Conservation (phyloP, 2,888 invertebrate genomes). For the Schrankia costaestrigalis region DNA sequence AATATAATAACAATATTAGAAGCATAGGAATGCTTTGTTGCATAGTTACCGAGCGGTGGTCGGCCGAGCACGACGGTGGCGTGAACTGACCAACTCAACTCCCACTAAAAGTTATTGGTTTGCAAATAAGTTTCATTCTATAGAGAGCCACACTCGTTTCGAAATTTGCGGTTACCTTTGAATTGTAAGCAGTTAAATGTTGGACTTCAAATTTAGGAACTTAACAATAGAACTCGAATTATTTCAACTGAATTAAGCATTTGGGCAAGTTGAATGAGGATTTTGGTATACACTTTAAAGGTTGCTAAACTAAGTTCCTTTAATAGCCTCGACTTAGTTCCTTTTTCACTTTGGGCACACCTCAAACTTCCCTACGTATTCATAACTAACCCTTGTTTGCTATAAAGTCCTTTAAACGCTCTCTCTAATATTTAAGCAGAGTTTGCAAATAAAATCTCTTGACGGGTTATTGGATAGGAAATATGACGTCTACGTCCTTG, state of each 20-base stretch:
- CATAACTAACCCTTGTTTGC: slow-evolving; percentile 35
- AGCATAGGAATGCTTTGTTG: slow-evolving; percentile 57
- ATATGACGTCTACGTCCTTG: slow-evolving; percentile 24
- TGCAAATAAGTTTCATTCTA: slow-evolving; percentile 75
- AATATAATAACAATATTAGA: slow-evolving; percentile 44
- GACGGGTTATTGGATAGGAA: slow-evolving; percentile 18
- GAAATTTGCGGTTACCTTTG: slow-evolving; percentile 78
- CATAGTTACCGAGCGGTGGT: slow-evolving; percentile 59
- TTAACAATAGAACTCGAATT: slow-evolving; percentile 77
- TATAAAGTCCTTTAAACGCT: slow-evolving; percentile 36
- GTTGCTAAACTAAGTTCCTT: slow-evolving; percentile 66
- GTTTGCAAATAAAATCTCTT: no score
- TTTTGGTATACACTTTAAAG: slow-evolving; percentile 68
- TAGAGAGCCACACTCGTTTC: slow-evolving; percentile 70
- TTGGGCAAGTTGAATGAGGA: slow-evolving; percentile 70
- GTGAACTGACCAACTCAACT: slow-evolving; percentile 60
- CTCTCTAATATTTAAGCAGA: slow-evolving; percentile 22
- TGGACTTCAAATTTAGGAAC: slow-evolving; percentile 74
- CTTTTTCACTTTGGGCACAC: slow-evolving; percentile 54
- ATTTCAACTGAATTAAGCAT: slow-evolving; percentile 75
- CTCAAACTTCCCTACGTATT: slow-evolving; percentile 48
- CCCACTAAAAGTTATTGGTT: slow-evolving; percentile 72
- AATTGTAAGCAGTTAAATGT: slow-evolving; percentile 79
- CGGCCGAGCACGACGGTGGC: slow-evolving; percentile 46
- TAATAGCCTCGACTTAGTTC: no score